Conservation (phyloP, 1,140 invertebrate species). For the Brachionus calyciflorus region DNA sequence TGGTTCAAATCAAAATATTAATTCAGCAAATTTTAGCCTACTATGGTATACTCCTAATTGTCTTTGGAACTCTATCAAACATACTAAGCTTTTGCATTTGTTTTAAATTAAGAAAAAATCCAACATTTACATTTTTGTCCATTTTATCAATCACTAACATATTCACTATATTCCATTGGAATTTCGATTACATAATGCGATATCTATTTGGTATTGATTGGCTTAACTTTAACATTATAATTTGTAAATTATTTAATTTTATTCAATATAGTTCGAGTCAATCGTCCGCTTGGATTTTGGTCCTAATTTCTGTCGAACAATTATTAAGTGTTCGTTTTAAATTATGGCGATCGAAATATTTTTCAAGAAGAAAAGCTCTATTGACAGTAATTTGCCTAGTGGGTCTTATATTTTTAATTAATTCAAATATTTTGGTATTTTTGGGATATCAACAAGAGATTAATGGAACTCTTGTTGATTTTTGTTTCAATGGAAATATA, state of each 20-base stretch:
- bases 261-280: conserved; percentile 19
- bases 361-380: not conserved
- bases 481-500: conserved; percentile 25
- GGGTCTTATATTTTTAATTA: not conserved
- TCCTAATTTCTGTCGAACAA: not conserved
- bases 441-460: not conserved
- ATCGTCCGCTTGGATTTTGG: conserved; percentile 4
- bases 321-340: not conserved
- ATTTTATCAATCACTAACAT: not conserved
- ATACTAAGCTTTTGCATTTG: conserved; percentile 3
- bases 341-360: not conserved
- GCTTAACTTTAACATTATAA: not conserved
- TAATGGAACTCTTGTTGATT: not conserved
- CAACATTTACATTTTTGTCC: not conserved
- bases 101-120: not conserved
- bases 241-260: conserved; percentile 21
- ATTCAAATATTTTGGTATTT: conserved; percentile 9
- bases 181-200: not conserved
- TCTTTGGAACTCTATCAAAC: not conserved
- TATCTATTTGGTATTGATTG: conserved; percentile 14
- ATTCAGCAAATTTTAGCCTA: conserved; percentile 14
- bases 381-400: not conserved
- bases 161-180: conserved; percentile 3
- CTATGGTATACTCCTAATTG: not conserved
- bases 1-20: not conserved